Conservation (phyloP, 2,888 invertebrate genomes). For the Molorchus minor region DNA sequence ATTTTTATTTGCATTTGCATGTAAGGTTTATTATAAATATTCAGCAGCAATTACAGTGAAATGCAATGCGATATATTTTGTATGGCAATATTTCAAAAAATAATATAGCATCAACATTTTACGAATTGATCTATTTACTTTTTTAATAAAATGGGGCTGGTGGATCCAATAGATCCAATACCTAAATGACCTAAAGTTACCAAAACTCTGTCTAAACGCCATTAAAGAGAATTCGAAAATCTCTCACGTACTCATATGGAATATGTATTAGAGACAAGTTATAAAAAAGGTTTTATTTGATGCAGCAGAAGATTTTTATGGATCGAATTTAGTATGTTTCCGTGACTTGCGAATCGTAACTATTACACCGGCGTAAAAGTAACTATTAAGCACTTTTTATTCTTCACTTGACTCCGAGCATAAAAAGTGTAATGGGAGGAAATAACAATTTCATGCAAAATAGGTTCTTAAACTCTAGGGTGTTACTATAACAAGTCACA, state of each 20-base stretch:
- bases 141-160: constrained; percentile 3
- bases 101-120: too few species aligned
- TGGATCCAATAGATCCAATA: neutral
- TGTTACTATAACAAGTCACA: too few species aligned
- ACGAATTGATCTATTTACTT: too few species aligned
- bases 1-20: constrained; percentile 20
- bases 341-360: constrained; percentile 41
- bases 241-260: constrained; percentile 45
- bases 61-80: constrained; percentile 17
- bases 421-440: neutral
- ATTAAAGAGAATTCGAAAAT: constrained; percentile 34
- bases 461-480: too few species aligned
- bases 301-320: constrained; percentile 45
- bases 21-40: constrained; percentile 21
- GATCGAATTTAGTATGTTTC: constrained; percentile 46
- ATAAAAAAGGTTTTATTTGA: constrained; percentile 46
- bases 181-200: constrained; percentile 12
- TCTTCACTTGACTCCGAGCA: neutral
- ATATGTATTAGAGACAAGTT: constrained; percentile 46
- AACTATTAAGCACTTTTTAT: constrained; percentile 4
- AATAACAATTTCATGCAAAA: neutral
- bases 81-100: too few species aligned
- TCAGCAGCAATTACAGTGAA: constrained; percentile 21
- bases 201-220: constrained; percentile 24
- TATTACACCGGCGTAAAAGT: constrained; percentile 2